Conservation (phyloP, 23 tunicate species). For the Aplidium turbinatum region DNA sequence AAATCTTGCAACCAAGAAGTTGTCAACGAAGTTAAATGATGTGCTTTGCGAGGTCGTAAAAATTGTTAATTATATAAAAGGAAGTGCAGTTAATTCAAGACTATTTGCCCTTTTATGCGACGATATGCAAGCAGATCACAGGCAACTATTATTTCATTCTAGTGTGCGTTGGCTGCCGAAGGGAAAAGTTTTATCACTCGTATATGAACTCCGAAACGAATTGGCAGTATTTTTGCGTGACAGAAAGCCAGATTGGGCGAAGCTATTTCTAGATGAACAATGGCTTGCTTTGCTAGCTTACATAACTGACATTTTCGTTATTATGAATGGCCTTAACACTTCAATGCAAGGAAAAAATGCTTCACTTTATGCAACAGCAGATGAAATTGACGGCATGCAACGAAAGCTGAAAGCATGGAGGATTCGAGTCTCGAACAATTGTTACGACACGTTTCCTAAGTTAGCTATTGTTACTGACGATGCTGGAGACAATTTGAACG, state of each 20-base stretch:
- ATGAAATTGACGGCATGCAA: conserved; percentile 23
- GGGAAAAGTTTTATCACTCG: conserved; percentile 18
- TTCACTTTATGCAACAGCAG: conserved; percentile 35
- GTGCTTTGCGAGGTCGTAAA: conserved; percentile 34
- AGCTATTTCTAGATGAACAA: conserved; percentile 25
- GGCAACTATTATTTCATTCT: conserved; percentile 23
- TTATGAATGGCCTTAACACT: conserved; percentile 16
- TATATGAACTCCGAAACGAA: conserved; percentile 22
- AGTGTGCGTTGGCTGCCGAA: conserved; percentile 29
- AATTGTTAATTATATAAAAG: conserved; percentile 20
- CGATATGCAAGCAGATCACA: conserved; percentile 33
- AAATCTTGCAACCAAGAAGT: conserved; percentile 27
- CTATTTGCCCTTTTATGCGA: conserved; percentile 22
- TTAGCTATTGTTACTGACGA: no score
- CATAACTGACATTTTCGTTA: conserved; percentile 27
- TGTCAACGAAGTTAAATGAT: conserved; percentile 23
- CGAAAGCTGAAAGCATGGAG: conserved; percentile 28
- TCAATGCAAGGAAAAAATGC: conserved; percentile 24
- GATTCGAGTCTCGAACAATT: conserved; percentile 20
- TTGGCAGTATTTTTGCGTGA: conserved; percentile 28
- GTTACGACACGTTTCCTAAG: no score
- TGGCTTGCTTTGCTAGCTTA: conserved; percentile 37
- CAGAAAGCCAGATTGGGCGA: conserved; percentile 20
- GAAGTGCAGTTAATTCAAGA: conserved; percentile 29
- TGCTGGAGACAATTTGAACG: no score